Evolutionary conservation across 2,888 invertebrate genomes (phyloP), one percentile per base, ranked within the genome.

Genomic region (Phaonia tiefii): DNA sequence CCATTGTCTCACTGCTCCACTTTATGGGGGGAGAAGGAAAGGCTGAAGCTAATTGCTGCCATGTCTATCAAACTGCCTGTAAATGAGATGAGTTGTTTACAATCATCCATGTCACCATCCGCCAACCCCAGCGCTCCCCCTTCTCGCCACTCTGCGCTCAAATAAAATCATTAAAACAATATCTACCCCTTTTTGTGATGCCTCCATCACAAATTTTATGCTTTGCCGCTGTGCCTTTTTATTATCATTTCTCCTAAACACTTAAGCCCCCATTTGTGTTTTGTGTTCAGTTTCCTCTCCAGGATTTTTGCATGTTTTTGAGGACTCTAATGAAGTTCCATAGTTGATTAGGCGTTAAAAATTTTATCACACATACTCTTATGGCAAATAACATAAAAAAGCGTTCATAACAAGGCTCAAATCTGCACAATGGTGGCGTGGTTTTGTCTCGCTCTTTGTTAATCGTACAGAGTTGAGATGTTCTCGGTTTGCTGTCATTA

Each of bases 341-440:
- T 46, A 75, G 71, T 77, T 82, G 79, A 80, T 80, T 80, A 82
- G 80, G 75, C 73, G 26, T 78, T 71, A 77, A 74, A 73, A 66
- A 51, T 69, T 37, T 69, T 76, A 49, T 42, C 51, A 73, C 51
- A 72, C 75, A 75, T 71, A 72, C 75, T 72, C 58, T 8, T 69
- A 63, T 22, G 10, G 17, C 11, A 10, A 60, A 39, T 37, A 39
- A 11, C 60, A 37, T 15, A 58, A 26, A 60, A 60, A 60, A 31
- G 20, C 60, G 7, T 39, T 31, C 54, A 54, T 54, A 69, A 69
- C 54, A 54, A 31, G 44, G 44, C 60, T 39, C 31, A 60, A 74
- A 63, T 56, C 46, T 65, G 46, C 37, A 73, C 42, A 69, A 46
- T 17, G 22, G 49, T 11, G 26, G n/a, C 25, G 49, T 17, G 54